Conservation (phyloP, 1,140 invertebrate species). For the Neodiprion pinetum region DNA sequence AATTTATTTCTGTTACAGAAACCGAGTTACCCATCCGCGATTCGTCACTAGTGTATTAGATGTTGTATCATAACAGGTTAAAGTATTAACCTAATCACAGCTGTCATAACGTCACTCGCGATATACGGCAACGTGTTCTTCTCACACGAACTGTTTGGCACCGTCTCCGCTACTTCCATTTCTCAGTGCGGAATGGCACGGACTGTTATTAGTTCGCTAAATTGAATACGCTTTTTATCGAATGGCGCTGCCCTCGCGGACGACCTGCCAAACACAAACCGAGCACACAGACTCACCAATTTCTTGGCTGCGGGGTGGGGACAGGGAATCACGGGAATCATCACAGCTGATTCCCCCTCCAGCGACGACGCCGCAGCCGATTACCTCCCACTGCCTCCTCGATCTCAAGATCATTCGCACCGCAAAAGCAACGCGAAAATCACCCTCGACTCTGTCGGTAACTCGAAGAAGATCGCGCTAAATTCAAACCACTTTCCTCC, state of each 20-base stretch:
- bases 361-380: background rate
- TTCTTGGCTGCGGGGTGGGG: conserved; percentile 22
- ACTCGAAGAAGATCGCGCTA: too few relatives aligned
- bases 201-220: conserved; percentile 45
- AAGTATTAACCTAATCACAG: conserved; percentile 33
- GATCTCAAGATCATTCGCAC: background rate
- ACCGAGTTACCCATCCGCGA: conserved; percentile 35
- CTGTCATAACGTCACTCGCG: conserved; percentile 36
- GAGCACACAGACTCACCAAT: conserved; percentile 17
- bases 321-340: background rate
- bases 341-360: conserved; percentile 32
- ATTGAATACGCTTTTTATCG: conserved; percentile 38
- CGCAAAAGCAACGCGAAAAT: background rate
- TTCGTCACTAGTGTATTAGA: conserved; percentile 32
- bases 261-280: conserved; percentile 26
- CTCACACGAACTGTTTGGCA: conserved; percentile 21
- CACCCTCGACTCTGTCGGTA: too few relatives aligned
- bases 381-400: background rate
- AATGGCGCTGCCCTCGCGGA: conserved; percentile 39
- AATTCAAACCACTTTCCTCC: too few relatives aligned
- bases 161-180: conserved; percentile 53
- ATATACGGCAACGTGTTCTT: conserved; percentile 35
- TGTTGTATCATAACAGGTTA: conserved; percentile 47
- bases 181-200: conserved; percentile 50
- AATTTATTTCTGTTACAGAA: conserved; percentile 11